Percentiles rank a stretch among this genome's conserved stretches.
Evolutionary conservation across 2,113 vertebrate species (phyloP).

Genomic region (Fukomys damarensis): DNA sequence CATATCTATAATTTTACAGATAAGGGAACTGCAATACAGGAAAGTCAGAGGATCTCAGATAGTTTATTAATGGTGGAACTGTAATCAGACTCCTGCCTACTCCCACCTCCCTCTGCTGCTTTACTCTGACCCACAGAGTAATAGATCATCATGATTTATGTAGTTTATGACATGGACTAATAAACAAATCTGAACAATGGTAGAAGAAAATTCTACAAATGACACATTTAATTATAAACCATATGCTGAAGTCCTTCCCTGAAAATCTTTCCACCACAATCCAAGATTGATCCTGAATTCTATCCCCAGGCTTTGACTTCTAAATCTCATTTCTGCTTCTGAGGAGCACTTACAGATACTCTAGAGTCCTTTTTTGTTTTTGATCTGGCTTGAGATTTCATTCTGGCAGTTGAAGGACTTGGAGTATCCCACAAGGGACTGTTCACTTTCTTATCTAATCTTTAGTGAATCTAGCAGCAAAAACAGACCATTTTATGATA

Average conservation of each 20-base stretch:
- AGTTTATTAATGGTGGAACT: not conserved
- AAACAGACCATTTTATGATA: constrained; percentile 55
- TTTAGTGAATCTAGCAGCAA: constrained; percentile 66
- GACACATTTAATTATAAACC: not conserved
- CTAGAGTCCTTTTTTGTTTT: constrained; percentile 21
- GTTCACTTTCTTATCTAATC: constrained; percentile 77
- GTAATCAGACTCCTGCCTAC: not conserved
- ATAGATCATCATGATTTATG: constrained; percentile 2
- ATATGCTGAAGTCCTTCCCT: not conserved
- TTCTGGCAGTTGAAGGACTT: constrained; percentile 61
- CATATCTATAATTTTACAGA: not conserved
- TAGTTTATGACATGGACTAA: not conserved
- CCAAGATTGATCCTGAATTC: not conserved
- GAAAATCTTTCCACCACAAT: not conserved
- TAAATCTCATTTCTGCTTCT: constrained; percentile 28
- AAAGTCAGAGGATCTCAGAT: not conserved
- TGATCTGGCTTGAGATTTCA: constrained; percentile 50
- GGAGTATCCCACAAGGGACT: constrained; percentile 41
- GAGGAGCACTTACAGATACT: constrained; percentile 29
- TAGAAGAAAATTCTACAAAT: not conserved
- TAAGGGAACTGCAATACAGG: not conserved
- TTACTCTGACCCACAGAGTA: constrained; percentile 15
- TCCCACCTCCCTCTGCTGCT: not conserved
- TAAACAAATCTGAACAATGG: not conserved
- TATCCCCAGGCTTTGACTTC: not conserved